phyloP scores from a whole-genome alignment of 2,888 invertebrate genomes.

The Rhagium mordax region DNA sequence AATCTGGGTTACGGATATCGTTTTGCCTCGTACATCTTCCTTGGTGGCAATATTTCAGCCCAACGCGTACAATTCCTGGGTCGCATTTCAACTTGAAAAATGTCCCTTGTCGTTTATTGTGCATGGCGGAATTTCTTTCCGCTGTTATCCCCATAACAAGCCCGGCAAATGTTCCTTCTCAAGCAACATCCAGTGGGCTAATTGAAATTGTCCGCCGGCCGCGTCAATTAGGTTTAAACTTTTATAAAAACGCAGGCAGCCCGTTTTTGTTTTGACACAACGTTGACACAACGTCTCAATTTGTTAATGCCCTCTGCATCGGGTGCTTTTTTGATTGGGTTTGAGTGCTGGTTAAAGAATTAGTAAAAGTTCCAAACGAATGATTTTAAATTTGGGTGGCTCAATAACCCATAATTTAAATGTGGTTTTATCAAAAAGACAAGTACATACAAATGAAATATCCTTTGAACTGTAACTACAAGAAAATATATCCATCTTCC shows the following conservation, averaged over 20 bases:
- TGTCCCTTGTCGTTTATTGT: slow-evolving; percentile 64
- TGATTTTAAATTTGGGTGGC: too few species aligned
- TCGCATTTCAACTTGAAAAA: slow-evolving; percentile 66
- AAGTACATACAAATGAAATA: too few species aligned
- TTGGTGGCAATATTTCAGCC: slow-evolving; percentile 66
- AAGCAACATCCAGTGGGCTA: slow-evolving; percentile 18
- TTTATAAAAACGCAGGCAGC: slow-evolving; percentile 9
- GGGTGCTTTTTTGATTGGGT: too few species aligned
- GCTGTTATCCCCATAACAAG: slow-evolving; percentile 56
- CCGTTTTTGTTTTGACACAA: neutral
- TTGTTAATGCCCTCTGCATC: neutral
- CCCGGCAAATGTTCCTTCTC: slow-evolving; percentile 37
- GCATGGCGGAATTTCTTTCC: slow-evolving; percentile 59
- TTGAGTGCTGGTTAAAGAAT: too few species aligned
- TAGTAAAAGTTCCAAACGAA: too few species aligned
- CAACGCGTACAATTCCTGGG: slow-evolving; percentile 67
- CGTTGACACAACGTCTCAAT: neutral
- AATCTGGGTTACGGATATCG: slow-evolving; percentile 60
- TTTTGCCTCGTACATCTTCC: slow-evolving; percentile 63
- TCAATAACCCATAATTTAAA: too few species aligned
- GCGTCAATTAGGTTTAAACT: neutral
- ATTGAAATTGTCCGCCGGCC: slow-evolving; percentile 20
- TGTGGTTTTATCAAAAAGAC: too few species aligned
- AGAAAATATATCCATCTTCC: too few species aligned
- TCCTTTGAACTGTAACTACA: too few species aligned